phyloP scores from a whole-genome alignment of 2,888 invertebrate genomes.

The Horisme vitalbata region DNA sequence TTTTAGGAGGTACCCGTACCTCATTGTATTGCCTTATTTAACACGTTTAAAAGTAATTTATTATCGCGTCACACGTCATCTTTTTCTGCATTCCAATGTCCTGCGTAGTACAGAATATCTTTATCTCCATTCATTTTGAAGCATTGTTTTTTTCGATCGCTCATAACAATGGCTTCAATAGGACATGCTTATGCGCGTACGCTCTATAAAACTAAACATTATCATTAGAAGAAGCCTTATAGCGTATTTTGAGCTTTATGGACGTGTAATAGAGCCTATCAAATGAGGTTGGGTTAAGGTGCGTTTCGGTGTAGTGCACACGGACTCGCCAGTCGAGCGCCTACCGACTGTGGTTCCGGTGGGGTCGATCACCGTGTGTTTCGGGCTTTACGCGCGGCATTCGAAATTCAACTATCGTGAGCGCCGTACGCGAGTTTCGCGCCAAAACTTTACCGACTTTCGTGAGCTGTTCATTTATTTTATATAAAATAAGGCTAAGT shows the following conservation, averaged over 20 bases:
- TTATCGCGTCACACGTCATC: slow-evolving; percentile 19
- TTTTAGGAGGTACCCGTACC: too few relatives aligned
- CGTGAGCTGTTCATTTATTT: slow-evolving; percentile 27
- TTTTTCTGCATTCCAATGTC: slow-evolving; percentile 40
- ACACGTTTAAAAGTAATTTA: slow-evolving; percentile 8
- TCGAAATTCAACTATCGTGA: slow-evolving; percentile 55
- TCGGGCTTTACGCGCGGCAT: slow-evolving; percentile 62
- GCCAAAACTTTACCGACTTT: slow-evolving; percentile 49
- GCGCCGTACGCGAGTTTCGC: slow-evolving; percentile 56
- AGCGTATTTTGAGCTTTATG: slow-evolving; percentile 33
- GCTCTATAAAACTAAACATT: slow-evolving; percentile 74
- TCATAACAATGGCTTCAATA: slow-evolving; percentile 64
- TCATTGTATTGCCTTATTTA: slow-evolving; percentile 8
- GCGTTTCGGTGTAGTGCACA: slow-evolving; percentile 80
- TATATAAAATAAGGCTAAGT: slow-evolving; percentile 8
- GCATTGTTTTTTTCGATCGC: slow-evolving; percentile 61
- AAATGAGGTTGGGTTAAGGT: slow-evolving; percentile 38
- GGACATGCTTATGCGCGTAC: slow-evolving; percentile 70
- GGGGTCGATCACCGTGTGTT: slow-evolving; percentile 79
- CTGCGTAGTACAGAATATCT: slow-evolving; percentile 55
- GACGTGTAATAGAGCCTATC: slow-evolving; percentile 32
- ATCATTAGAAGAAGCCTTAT: slow-evolving; percentile 50
- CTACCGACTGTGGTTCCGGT: slow-evolving; percentile 82
- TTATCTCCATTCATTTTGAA: slow-evolving; percentile 53
- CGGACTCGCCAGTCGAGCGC: slow-evolving; percentile 73